Evolutionary conservation across 2,113 vertebrate genomes (phyloP).

Genomic region (Microtus montanus): DNA sequence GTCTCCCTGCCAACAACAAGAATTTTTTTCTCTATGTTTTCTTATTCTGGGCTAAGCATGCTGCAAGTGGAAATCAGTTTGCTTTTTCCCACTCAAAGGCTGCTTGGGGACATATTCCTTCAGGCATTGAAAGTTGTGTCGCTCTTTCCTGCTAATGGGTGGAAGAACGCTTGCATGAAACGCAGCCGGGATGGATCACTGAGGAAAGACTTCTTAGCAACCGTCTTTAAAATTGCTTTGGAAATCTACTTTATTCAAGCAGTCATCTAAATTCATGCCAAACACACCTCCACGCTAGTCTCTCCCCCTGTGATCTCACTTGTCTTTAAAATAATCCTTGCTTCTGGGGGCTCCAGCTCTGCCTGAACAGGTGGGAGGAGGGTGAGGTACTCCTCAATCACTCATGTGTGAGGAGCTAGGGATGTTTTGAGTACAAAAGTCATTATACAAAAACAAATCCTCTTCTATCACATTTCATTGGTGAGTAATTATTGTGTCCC

Average conservation of each 20-base stretch:
- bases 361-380: constrained; percentile 54
- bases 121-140: background rate
- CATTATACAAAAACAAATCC: constrained; percentile 56
- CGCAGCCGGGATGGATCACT: background rate
- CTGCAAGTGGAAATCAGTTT: background rate
- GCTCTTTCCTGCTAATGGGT: background rate
- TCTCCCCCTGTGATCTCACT: constrained; percentile 35
- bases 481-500: constrained; percentile 64
- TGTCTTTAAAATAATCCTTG: constrained; percentile 44
- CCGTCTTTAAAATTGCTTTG: background rate
- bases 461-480: constrained; percentile 58
- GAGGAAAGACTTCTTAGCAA: background rate
- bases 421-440: constrained; percentile 64
- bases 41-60: background rate
- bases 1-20: background rate
- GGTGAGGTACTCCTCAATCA: background rate
- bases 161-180: background rate
- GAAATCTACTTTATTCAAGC: constrained; percentile 43
- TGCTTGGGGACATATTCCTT: background rate
- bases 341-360: constrained; percentile 19
- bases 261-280: constrained; percentile 62
- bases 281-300: constrained; percentile 55
- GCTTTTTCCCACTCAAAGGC: constrained; percentile 5
- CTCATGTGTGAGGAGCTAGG: constrained; percentile 12
- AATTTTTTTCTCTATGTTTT: background rate